These are phyloP conservation scores for Cephus pulcher DNA, from an alignment of 2,888 invertebrate genomes.

Conservation along the genomic window DNA sequence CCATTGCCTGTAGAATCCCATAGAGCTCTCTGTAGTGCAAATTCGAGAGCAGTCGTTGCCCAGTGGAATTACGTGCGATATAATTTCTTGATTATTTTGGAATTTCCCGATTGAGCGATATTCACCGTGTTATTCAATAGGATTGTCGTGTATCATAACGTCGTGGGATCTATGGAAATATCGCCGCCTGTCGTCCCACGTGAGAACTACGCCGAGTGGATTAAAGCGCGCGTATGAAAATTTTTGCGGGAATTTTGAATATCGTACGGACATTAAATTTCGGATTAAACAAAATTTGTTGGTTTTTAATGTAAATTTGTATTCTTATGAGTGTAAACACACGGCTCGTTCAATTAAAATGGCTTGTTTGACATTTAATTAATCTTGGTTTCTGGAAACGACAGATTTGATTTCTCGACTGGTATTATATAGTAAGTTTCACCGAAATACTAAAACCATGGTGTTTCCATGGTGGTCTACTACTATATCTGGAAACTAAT, in stretches of 20 bases:
- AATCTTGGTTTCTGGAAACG: not conserved
- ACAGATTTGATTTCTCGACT: not conserved
- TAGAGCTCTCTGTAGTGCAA: not conserved
- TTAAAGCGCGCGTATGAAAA: not conserved
- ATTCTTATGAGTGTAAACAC: too few relatives aligned
- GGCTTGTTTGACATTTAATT: not conserved
- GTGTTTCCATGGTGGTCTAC: not conserved
- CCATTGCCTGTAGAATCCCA: not conserved
- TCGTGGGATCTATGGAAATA: not conserved
- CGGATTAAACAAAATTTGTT: not conserved
- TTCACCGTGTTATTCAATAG: not conserved
- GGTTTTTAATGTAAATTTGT: not conserved
- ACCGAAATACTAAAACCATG: not conserved
- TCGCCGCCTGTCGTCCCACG: not conserved
- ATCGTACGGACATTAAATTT: not conserved
- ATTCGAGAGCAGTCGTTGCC: not conserved
- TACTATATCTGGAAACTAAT: not conserved
- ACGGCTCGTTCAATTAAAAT: not conserved
- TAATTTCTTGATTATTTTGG: not conserved
- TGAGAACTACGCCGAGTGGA: not conserved
- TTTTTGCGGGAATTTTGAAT: not conserved
- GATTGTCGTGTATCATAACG: not conserved
- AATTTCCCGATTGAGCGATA: not conserved
- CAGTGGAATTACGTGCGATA: not conserved
- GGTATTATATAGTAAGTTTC: not conserved